Evolutionary conservation across 2,113 vertebrate genomes (phyloP), one percentile per base, ranked within the genome.

Genomic region (Campylomormyrus numenius): DNA sequence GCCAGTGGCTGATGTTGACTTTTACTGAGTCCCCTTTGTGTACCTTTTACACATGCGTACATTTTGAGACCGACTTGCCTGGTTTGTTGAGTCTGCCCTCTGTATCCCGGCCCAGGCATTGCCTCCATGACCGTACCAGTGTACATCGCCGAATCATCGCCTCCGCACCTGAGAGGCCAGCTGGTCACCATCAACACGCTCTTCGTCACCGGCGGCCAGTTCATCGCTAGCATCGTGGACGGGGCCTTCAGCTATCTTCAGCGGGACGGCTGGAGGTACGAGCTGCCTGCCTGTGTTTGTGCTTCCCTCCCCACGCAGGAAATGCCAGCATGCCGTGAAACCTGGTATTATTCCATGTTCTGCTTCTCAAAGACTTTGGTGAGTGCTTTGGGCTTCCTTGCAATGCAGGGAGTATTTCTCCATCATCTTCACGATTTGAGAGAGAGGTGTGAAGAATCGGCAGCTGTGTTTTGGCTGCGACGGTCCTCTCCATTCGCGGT

Each of bases 131-230:
- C 98, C 0, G 97, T 99, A 45, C 98, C 98, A 0, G 98, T 99
- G 1, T 99, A 99, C 95, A 98, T 99, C 0, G 98, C 98, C 0
- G 98, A 99, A 90, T 96, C 98, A 88, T 97, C 98, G 3, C 98
- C 98, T 2, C 95, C 98, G 0, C 96, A 98, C 74, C 92, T 97
- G 89, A 94, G 98, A 93, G 98, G 98, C 90, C 97, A 97, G 93
- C 94, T 99, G 91, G 98, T 99, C 93, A 99, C 98, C 74, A 93
- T 99, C 74, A 99, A 99, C 92, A 96, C 96, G 0, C 96, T 99
- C 48, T 99, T 99, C 94, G 97, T 99, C 96, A 99, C 98, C 0
- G 98, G 98, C 8, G 98, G 98, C n/a, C 98, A 99, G 95, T 99
- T 99, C 89, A 96, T 98, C 56, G 98, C 98, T 90, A 99, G 97